Evolutionary conservation across 2,888 invertebrate genomes (phyloP).

Genomic region (Odontocerum albicorne): DNA sequence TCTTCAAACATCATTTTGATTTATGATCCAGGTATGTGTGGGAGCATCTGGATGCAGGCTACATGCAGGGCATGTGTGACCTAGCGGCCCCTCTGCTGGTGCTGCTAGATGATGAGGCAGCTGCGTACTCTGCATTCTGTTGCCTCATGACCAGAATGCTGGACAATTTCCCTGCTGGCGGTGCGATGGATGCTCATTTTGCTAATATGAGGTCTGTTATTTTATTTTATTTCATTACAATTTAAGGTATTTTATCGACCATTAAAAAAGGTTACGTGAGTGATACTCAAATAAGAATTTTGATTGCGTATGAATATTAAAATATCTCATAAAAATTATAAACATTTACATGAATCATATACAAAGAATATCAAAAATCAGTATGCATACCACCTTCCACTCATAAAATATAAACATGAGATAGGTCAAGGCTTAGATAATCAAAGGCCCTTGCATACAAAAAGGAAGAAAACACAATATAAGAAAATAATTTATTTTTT

Average conservation of each 20-base stretch:
- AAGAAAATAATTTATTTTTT: too few species aligned
- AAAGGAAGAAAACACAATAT: neutral
- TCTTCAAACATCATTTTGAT: neutral
- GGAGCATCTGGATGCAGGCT: conserved; percentile 92
- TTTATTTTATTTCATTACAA: too few species aligned
- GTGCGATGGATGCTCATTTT: conserved; percentile 95
- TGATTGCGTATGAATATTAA: neutral
- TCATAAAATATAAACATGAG: too few species aligned
- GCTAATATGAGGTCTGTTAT: conserved; percentile 80
- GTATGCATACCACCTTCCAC: too few species aligned
- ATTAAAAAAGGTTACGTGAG: too few species aligned
- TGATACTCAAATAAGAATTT: too few species aligned
- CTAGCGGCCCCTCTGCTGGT: conserved; percentile 90
- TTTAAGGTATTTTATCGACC: too few species aligned
- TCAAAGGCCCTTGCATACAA: too few species aligned
- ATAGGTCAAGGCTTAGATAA: too few species aligned
- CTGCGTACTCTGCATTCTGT: conserved; percentile 89
- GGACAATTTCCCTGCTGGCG: conserved; percentile 89
- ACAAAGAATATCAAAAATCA: too few species aligned
- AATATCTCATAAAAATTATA: too few species aligned
- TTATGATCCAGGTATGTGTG: conserved; percentile 78
- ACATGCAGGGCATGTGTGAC: conserved; percentile 98
- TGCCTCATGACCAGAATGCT: conserved; percentile 88
- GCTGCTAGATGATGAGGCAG: conserved; percentile 88
- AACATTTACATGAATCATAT: too few species aligned